Evolutionary conservation across 1,140 invertebrate genomes (phyloP).

Genomic region (Drosophila parvula): DNA sequence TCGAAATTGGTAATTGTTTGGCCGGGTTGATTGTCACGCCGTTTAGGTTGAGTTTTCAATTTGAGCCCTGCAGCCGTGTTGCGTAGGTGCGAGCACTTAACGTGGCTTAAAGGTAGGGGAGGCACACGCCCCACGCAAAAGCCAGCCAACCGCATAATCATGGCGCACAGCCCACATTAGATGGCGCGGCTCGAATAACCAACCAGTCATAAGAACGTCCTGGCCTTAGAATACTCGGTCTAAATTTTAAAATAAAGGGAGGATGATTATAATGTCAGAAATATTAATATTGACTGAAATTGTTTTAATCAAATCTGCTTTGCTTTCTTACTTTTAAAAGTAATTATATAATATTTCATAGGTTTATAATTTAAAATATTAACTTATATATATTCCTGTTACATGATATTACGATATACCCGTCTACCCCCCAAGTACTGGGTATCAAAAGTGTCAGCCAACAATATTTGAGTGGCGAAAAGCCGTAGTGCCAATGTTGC

Average conservation of each 20-base stretch:
- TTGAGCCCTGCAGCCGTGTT: slow-evolving; percentile 18
- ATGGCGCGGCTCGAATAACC: slow-evolving; percentile 29
- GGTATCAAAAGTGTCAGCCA: slow-evolving; percentile 16
- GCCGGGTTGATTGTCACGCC: slow-evolving; percentile 46
- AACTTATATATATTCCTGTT: not conserved
- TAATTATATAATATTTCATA: no score
- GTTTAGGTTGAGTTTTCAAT: slow-evolving; percentile 60
- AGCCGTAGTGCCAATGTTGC: slow-evolving; percentile 58
- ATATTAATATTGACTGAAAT: no score
- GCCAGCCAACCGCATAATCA: slow-evolving; percentile 53
- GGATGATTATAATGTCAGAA: no score
- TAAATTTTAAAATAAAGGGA: no score
- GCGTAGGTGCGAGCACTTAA: slow-evolving; percentile 67
- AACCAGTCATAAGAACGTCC: not conserved
- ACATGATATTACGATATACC: not conserved
- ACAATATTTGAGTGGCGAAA: slow-evolving; percentile 44
- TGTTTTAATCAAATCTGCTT: not conserved
- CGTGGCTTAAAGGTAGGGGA: slow-evolving; percentile 31
- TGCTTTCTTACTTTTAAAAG: not conserved
- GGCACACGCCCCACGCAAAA: slow-evolving; percentile 11
- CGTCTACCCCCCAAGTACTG: not conserved
- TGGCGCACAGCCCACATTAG: slow-evolving; percentile 44
- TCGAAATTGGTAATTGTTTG: slow-evolving; percentile 61
- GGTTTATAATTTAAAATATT: not conserved
- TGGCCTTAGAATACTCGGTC: not conserved